Conservation (phyloP, 2,888 invertebrate species). For the Mythimna loreyi region DNA sequence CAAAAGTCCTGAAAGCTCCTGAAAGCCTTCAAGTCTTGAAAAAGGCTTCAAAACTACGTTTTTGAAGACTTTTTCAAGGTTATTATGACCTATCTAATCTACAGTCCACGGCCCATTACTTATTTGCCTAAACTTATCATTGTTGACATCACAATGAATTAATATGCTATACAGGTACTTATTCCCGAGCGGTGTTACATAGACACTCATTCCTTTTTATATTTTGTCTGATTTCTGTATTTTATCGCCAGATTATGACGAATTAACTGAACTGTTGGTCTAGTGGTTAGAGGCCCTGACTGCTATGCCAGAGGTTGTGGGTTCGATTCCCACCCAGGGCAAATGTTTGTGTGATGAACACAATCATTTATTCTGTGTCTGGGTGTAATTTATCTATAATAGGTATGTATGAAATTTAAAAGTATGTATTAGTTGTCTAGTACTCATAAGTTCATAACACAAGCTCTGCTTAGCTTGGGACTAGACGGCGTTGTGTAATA, state of each 20-base stretch:
- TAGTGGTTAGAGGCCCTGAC: no score
- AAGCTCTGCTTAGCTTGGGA: no score
- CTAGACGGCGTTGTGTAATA: no score
- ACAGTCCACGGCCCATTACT: constrained; percentile 33
- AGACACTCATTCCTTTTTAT: constrained; percentile 2
- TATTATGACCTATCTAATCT: background rate
- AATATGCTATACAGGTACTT: constrained; percentile 61
- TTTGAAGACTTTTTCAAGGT: background rate
- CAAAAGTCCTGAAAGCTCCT: background rate
- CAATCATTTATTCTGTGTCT: no score
- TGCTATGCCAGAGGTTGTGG: no score
- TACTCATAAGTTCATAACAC: no score
- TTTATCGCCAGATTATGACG: constrained; percentile 13
- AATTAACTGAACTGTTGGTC: no score
- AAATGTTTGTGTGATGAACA: no score
- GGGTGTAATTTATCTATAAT: no score
- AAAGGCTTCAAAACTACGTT: background rate
- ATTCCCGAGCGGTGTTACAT: constrained; percentile 54
- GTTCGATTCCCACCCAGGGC: no score
- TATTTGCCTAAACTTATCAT: constrained; percentile 34
- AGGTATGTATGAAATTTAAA: no score
- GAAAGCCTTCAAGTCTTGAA: background rate
- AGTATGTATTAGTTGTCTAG: no score
- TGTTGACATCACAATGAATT: constrained; percentile 43
- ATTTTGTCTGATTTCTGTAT: constrained; percentile 3